Conservation (phyloP, 2,888 invertebrate genomes). For the Psococerastis gibbosa region DNA sequence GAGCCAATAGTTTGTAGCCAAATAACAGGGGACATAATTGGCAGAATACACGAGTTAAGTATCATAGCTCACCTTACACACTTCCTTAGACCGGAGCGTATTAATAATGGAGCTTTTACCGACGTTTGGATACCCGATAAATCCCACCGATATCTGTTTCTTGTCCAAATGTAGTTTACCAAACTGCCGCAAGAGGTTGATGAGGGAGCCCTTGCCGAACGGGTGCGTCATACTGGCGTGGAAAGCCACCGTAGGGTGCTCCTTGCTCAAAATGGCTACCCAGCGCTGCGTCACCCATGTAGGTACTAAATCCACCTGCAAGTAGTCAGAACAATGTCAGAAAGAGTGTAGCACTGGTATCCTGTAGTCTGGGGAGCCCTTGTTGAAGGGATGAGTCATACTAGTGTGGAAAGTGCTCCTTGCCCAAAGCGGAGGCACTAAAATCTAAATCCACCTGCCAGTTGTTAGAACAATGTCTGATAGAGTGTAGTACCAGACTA, state of each 20-base stretch:
- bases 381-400: slow-evolving; percentile 95
- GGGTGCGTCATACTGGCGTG: slow-evolving; percentile 97
- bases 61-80: slow-evolving; percentile 77
- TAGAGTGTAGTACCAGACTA: no score
- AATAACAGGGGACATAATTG: no score
- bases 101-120: slow-evolving; percentile 98
- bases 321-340: no score
- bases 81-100: slow-evolving; percentile 86
- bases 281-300: slow-evolving; percentile 97
- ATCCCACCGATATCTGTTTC: slow-evolving; percentile 96
- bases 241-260: slow-evolving; percentile 95
- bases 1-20: no score
- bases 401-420: slow-evolving; percentile 98
- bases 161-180: slow-evolving; percentile 88
- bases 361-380: no score
- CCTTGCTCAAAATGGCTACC: slow-evolving; percentile 84
- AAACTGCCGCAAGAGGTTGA: slow-evolving; percentile 89
- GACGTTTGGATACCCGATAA: slow-evolving; percentile 97
- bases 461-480: no score
- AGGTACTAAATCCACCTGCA: slow-evolving; percentile 63
- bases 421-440: no score
- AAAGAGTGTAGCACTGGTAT: no score
- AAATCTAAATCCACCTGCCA: no score
- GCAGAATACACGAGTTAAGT: no score
- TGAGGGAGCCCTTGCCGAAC: slow-evolving; percentile 93